Base-by-base conservation (phyloP, 2,797 vertebrate species). In the Gouania willdenowi region DNA sequence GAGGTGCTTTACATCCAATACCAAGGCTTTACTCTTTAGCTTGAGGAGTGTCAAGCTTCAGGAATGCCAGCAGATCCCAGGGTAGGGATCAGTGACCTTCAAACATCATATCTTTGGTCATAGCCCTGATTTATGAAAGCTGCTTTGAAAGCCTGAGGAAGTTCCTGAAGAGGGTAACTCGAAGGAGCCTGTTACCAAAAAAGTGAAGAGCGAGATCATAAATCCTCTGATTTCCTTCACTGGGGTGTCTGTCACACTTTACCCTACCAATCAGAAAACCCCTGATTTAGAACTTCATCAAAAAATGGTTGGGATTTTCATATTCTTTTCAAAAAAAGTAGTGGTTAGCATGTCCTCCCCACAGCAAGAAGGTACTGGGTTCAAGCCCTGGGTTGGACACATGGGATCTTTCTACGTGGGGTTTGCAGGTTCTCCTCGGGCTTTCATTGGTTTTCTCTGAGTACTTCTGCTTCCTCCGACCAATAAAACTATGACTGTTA, bases 121-220 rank as follows among this genome's bases (percentile, higher is more conserved):
- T 10, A 39, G 48, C 36, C 46, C 31, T 62, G 62, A 75, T 75
- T 66, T 72, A 75, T 29, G 45, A 52, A 22, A 16, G 34, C 59
- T 25, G 22, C 5, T 3, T 61, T 11, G 2, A 15, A 52, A 25
- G 32, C n/a, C 37, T 8, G 12, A 3, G 9, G 15, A 24, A 23
- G n/a, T 7, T 25, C 37, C 43, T 13, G 31, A 2, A 8, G 4
- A 5, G 29, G 8, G 26, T 41, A 29, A 60, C 26, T 38, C 62
- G 52, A 68, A 70, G 61, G 45, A 56, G 20, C 17, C 11, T 35
- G 16, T 68, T 47, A 66, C 66, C 49, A 49, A 18, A 46, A 20
- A 41, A 15, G 34, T 3, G 8, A 26, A 16, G 1, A 3, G 15
- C 21, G 5, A 24, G 22, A 17, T 10, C 4, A 40, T 60, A 5